These are phyloP conservation scores for Corythornis cristatus DNA, from an alignment of 2,113 vertebrate genomes.

Conservation along the genomic window DNA sequence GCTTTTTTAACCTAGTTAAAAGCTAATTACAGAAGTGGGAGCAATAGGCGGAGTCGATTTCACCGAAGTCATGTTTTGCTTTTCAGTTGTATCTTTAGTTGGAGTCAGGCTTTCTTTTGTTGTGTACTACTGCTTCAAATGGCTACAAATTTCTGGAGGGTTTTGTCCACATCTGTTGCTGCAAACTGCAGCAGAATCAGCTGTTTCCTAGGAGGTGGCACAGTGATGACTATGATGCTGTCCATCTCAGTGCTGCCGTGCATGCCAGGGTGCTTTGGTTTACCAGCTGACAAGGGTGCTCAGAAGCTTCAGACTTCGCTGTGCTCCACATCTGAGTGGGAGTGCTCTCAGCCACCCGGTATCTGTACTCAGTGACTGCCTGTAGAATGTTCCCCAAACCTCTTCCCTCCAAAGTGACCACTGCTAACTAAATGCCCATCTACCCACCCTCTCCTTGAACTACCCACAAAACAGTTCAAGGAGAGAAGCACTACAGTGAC, in stretches of 20 bases:
- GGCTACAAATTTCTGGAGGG: neutral
- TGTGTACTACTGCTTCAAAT: neutral
- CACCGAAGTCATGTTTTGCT: neutral
- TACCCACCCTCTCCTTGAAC: neutral
- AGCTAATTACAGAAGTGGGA: neutral
- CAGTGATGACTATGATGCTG: neutral
- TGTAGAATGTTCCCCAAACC: neutral
- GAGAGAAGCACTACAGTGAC: neutral
- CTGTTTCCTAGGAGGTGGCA: neutral
- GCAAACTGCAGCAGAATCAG: neutral
- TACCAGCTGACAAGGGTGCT: neutral
- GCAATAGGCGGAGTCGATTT: neutral
- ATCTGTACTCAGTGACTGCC: neutral
- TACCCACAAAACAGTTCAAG: conserved; percentile 2
- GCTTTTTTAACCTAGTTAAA: neutral
- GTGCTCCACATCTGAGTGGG: neutral
- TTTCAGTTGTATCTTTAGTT: neutral
- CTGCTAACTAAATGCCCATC: neutral
- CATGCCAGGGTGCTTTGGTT: neutral
- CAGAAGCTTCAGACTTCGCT: neutral
- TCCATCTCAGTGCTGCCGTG: neutral
- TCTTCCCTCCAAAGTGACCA: conserved; percentile 5
- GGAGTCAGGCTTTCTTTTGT: neutral
- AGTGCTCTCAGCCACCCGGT: neutral
- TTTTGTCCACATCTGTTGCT: neutral